Percentiles rank a stretch among this genome's conserved stretches.
These are phyloP conservation scores for Eciton burchellii DNA, from an alignment of 1,140 invertebrate species.

Conservation along the genomic window DNA sequence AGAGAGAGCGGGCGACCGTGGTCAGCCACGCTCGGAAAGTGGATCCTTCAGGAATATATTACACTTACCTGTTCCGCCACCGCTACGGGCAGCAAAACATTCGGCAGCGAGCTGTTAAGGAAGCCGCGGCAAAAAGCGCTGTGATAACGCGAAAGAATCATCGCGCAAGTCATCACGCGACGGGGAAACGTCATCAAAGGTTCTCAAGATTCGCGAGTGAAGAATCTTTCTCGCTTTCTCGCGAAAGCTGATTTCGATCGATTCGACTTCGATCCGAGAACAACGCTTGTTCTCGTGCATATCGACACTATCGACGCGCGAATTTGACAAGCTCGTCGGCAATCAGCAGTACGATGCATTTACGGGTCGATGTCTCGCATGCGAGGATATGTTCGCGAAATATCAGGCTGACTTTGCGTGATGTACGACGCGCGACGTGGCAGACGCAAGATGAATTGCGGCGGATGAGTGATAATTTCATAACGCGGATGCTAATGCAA, in stretches of 20 bases:
- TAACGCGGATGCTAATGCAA: conserved; percentile 34
- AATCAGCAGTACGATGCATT: background rate
- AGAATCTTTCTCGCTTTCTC: background rate
- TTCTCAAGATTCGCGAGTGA: background rate
- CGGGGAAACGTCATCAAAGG: background rate
- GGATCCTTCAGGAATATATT: conserved; percentile 80
- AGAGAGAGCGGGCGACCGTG: conserved; percentile 44
- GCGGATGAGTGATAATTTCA: conserved; percentile 45
- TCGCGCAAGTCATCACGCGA: conserved; percentile 27
- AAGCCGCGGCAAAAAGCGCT: conserved; percentile 47
- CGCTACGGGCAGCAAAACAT: conserved; percentile 52
- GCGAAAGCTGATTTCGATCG: background rate
- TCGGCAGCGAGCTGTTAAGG: conserved; percentile 51
- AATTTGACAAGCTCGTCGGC: background rate
- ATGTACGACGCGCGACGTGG: conserved; percentile 16
- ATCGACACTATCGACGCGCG: background rate
- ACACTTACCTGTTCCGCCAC: conserved; percentile 78
- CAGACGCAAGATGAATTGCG: conserved; percentile 38
- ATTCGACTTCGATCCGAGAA: too few relatives aligned
- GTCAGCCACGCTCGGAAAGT: conserved; percentile 71
- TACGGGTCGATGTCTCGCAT: background rate
- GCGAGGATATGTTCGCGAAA: background rate
- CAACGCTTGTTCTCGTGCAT: background rate
- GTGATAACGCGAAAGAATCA: conserved; percentile 25
- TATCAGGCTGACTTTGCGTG: conserved; percentile 12